phyloP scores from a whole-genome alignment of 2,888 invertebrate species.

The Sinelater perroti region DNA sequence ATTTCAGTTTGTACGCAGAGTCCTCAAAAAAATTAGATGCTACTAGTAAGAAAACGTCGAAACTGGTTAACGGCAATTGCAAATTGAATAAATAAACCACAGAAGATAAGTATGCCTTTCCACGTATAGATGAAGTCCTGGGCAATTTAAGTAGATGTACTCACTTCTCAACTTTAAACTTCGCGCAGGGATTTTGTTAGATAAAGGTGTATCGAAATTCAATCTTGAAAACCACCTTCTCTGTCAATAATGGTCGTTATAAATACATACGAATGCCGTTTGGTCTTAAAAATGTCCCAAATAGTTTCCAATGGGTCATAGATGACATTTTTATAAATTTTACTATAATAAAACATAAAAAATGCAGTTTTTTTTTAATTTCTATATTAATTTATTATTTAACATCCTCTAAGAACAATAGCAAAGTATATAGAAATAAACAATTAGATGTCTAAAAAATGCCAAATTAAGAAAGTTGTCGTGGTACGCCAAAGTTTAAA shows the following conservation, averaged over 20 bases:
- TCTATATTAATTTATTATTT: too few species aligned
- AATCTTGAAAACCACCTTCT: slow-evolving; percentile 43
- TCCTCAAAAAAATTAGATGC: slow-evolving; percentile 10
- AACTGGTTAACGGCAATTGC: slow-evolving; percentile 23
- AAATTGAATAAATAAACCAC: slow-evolving; percentile 26
- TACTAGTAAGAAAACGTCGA: slow-evolving; percentile 15
- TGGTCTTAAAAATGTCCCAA: too few species aligned
- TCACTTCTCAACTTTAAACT: slow-evolving; percentile 40
- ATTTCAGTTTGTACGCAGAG: background rate
- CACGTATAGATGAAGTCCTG: slow-evolving; percentile 42
- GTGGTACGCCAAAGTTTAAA: too few species aligned
- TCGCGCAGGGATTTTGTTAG: slow-evolving; percentile 42
- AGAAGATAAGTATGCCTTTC: slow-evolving; percentile 35
- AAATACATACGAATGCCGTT: slow-evolving; percentile 29
- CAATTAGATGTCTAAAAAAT: too few species aligned
- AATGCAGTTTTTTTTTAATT: too few species aligned
- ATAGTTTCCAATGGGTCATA: too few species aligned
- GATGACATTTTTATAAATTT: too few species aligned
- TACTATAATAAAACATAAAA: too few species aligned
- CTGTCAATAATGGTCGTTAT: slow-evolving; percentile 42
- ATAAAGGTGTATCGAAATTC: slow-evolving; percentile 32
- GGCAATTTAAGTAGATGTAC: slow-evolving; percentile 38
- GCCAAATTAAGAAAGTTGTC: too few species aligned
- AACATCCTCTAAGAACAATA: too few species aligned
- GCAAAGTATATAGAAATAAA: too few species aligned